Conservation (phyloP, 2,797 vertebrate species). For the Pampus argenteus region DNA sequence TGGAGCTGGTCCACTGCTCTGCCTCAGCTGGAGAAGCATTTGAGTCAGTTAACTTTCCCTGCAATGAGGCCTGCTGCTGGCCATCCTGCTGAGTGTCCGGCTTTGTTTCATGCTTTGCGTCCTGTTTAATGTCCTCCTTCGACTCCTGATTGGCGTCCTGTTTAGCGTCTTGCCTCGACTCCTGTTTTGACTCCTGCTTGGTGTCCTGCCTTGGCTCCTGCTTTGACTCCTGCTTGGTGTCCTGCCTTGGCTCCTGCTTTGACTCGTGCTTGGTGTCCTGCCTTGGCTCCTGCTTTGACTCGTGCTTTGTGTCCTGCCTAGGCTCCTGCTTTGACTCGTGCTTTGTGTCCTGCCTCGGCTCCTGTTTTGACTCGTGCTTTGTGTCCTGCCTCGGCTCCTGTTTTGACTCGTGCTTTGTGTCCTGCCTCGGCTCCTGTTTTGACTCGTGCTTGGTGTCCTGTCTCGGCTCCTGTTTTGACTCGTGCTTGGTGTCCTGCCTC, state of each 20-base stretch:
- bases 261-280: slow-evolving; percentile 71
- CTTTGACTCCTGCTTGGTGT: slow-evolving; percentile 6
- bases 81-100: slow-evolving; percentile 56
- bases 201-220: slow-evolving; percentile 26
- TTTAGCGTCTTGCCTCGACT: slow-evolving; percentile 31
- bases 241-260: slow-evolving; percentile 7
- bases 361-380: slow-evolving; percentile 47
- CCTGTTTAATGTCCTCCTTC: slow-evolving; percentile 80
- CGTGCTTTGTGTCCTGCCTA: slow-evolving; percentile 80
- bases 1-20: slow-evolving; percentile 89
- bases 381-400: slow-evolving; percentile 79
- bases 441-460: slow-evolving; percentile 31
- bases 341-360: slow-evolving; percentile 35
- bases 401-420: slow-evolving; percentile 26
- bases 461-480: slow-evolving; percentile 22
- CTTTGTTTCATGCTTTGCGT: slow-evolving; percentile 65
- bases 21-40: slow-evolving; percentile 85
- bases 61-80: slow-evolving; percentile 60
- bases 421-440: slow-evolving; percentile 31
- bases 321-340: slow-evolving; percentile 35
- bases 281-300: slow-evolving; percentile 50
- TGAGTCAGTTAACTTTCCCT: slow-evolving; percentile 87
- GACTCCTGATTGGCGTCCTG: slow-evolving; percentile 38
- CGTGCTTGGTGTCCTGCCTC: slow-evolving; percentile 32
- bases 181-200: slow-evolving; percentile 31